Evolutionary conservation across 1,140 invertebrate genomes (phyloP).

Genomic region (Gonatopus flavifemur): DNA sequence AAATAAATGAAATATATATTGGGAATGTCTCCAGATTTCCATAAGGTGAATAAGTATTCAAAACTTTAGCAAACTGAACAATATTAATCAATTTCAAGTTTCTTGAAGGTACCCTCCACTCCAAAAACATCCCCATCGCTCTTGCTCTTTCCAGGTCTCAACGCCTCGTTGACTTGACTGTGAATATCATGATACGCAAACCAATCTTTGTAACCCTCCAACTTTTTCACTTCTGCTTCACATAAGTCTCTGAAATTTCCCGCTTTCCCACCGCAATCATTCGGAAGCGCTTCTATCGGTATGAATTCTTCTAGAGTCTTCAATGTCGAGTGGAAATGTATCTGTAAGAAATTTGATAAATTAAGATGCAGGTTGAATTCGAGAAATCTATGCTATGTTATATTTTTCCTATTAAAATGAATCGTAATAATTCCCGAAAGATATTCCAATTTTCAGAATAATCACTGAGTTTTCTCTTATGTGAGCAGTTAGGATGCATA

Average conservation of each 20-base stretch:
- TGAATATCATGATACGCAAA: slow-evolving; percentile 61
- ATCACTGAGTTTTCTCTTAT: too few species aligned
- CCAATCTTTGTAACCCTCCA: slow-evolving; percentile 58
- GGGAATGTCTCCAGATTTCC: too few species aligned
- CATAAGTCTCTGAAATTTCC: slow-evolving; percentile 41
- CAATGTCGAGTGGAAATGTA: slow-evolving; percentile 50
- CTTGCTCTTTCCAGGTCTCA: slow-evolving; percentile 67
- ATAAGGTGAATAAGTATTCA: too few species aligned
- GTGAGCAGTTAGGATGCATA: too few species aligned
- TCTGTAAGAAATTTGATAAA: too few species aligned
- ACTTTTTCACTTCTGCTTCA: slow-evolving; percentile 29
- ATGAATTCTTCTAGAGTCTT: slow-evolving; percentile 50
- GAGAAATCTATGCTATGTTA: too few species aligned
- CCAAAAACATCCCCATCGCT: slow-evolving; percentile 65
- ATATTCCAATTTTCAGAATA: too few species aligned
- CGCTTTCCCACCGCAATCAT: slow-evolving; percentile 60
- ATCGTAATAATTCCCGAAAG: too few species aligned
- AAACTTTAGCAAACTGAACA: too few species aligned
- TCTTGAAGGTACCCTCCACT: slow-evolving; percentile 71
- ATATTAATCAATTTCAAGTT: slow-evolving; percentile 69
- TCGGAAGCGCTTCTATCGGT: slow-evolving; percentile 55
- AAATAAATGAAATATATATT: too few species aligned
- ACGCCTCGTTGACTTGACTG: slow-evolving; percentile 63
- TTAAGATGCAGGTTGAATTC: too few species aligned
- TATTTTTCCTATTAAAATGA: too few species aligned